Conservation (phyloP, 2,888 invertebrate species). For the Pinctada fucata region DNA sequence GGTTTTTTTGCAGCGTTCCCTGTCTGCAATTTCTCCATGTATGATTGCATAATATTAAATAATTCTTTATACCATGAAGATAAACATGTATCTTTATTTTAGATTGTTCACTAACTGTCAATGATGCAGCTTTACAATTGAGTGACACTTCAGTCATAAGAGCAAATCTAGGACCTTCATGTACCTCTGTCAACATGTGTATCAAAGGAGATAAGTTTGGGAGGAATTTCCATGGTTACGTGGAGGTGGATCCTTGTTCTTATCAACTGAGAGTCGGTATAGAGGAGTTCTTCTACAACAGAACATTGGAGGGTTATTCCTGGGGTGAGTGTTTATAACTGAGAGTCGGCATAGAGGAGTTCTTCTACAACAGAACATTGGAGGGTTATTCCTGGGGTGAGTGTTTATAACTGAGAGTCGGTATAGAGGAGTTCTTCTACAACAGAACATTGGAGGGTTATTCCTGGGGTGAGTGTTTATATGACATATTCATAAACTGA, state of each 20-base stretch:
- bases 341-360: conserved; percentile 43
- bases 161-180: conserved; percentile 34
- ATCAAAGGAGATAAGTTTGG: conserved; percentile 23
- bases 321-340: conserved; percentile 23
- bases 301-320: conserved; percentile 23
- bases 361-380: conserved; percentile 23
- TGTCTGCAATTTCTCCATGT: too few relatives aligned
- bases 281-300: conserved; percentile 34
- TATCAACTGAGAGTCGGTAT: conserved; percentile 39
- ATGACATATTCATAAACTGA: background rate
- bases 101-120: too few relatives aligned
- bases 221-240: conserved; percentile 34
- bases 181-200: conserved; percentile 42
- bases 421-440: conserved; percentile 40
- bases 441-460: conserved; percentile 21
- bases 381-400: conserved; percentile 22
- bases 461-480: conserved; percentile 12
- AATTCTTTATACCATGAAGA: too few relatives aligned
- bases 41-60: too few relatives aligned
- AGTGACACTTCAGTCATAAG: conserved; percentile 22
- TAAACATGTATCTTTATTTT: too few relatives aligned
- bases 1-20: too few relatives aligned
- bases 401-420: conserved; percentile 26
- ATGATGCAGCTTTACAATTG: too few relatives aligned
- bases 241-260: conserved; percentile 42